Evolutionary conservation across 1,140 invertebrate genomes (phyloP), one percentile per base, ranked within the genome.

Genomic region (Monomorium pharaonis): DNA sequence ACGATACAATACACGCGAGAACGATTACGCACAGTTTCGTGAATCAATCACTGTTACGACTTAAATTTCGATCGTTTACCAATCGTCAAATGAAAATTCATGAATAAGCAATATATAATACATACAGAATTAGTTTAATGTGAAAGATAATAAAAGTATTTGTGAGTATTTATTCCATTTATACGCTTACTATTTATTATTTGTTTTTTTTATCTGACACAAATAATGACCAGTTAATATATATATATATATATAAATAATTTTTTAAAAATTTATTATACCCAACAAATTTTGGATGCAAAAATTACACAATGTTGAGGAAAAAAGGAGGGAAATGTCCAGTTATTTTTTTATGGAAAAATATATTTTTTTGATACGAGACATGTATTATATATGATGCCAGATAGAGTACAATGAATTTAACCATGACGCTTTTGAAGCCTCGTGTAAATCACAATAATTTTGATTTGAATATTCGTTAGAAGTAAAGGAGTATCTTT

Each of bases 1-100:
- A 81, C 49, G 27, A 74, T 60, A 58, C 51, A 69, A 80, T 69
- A 56, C 37, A 47, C 14, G 78, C 18, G 37, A 24, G 24, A 83
- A 42, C 65, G 33, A 83, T 83, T 83, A 83, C 67, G 24, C 16
- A n/a, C 18, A 72, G 51, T 1, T 27, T 70, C 51, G 24, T 18
- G 37, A 72, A 58, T 58, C 33, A 37, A 67, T 56, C 49, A 67
- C 7, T 24, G 44, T 51, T 80, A 24, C 21, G 77, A 81, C 56
- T 78, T 49, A 56, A 81, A 54, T 44, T 37, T 72, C 44, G 44
- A 30, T 58, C 21, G 27, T 12, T 44, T 30, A 24, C 27, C 24
- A n/a, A 56, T 69, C 2, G 16, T 56, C 18, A 44, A 67, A 70
- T 18, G 37, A 42, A 56, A 54, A 56, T 54, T 81, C 27, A 10